Evolutionary conservation across 2,113 vertebrate species (phyloP), one percentile per base, ranked within the genome.

Genomic region (Trichomycterus rosablanca): DNA sequence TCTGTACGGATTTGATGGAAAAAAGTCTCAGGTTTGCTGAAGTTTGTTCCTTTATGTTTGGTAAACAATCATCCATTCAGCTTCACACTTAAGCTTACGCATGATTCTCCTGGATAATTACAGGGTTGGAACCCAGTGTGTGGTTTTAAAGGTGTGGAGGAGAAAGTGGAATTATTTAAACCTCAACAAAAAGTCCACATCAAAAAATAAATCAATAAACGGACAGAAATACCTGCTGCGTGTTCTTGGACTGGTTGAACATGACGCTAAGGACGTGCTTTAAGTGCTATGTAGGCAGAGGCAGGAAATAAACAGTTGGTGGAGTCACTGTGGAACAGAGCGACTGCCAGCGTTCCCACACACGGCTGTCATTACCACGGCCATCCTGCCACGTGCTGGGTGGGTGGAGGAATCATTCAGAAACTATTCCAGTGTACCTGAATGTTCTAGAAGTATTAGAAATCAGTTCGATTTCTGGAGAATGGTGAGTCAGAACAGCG

Each of bases 271-370:
- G 44, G 62, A 58, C 57, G 28, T 37, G 22, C 37, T 51, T 58
- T 30, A 48, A 62, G 42, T 23, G 37, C 39, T 44, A 54, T n/a
- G 18, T 48, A 67, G 14, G 18, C 46, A 51, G 35, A 22, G 49
- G 59, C 26, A 62, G 74, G 72, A 77, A 63, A 79, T 65, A 76
- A 77, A 73, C 71, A 75, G 71, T 79, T 72, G 73, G 77, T 71
- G 23, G 14, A 74, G 75, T 67, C 58, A 65, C 56, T 43, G 12
- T 49, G 73, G 68, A 80, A 72, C 65, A 59, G 23, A 61, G 34
- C 43, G 35, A 0, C 51, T 70, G 76, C 80, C 79, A 78, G 32
- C 1, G 50, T 76, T 65, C 80, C 79, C 80, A 77, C 78, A 74
- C 44, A 48, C 43, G 7, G 19, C 67, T 52, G 72, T 63, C 44